A percentile compares a stretch with the other conserved stretches of the same genome.
phyloP scores from a whole-genome alignment of 2,888 invertebrate genomes.

The Tolmerus cingulatus region DNA sequence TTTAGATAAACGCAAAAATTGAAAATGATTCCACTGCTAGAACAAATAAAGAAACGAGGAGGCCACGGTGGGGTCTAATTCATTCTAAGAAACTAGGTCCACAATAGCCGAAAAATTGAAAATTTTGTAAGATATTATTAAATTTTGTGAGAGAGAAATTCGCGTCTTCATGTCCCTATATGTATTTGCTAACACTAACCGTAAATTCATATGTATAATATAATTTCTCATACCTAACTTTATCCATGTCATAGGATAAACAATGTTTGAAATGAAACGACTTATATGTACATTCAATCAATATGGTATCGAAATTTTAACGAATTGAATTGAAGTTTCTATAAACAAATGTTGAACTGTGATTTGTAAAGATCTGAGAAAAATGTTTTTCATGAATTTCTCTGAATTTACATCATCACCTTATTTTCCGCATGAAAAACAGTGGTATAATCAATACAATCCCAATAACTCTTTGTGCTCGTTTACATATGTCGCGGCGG shows the following conservation, averaged over 20 bases:
- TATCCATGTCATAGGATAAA: too few species aligned
- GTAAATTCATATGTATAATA: too few species aligned
- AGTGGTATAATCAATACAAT: neutral
- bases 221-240: too few species aligned
- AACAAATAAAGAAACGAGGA: conserved; percentile 17
- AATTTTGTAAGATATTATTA: neutral
- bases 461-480: neutral
- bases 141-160: too few species aligned
- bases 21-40: neutral
- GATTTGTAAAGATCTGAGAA: too few species aligned
- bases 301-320: too few species aligned
- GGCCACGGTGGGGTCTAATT: neutral
- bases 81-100: neutral
- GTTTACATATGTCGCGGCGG: neutral
- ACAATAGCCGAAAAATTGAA: neutral
- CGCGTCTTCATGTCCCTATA: too few species aligned
- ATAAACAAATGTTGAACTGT: too few species aligned
- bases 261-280: too few species aligned
- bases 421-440: neutral
- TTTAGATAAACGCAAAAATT: conserved; percentile 23
- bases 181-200: too few species aligned
- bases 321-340: too few species aligned
- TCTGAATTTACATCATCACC: neutral
- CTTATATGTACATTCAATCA: too few species aligned
- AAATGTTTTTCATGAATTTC: neutral